These are phyloP conservation scores for Perizoma flavofasciatum DNA, from an alignment of 2,888 invertebrate genomes.

Conservation along the genomic window DNA sequence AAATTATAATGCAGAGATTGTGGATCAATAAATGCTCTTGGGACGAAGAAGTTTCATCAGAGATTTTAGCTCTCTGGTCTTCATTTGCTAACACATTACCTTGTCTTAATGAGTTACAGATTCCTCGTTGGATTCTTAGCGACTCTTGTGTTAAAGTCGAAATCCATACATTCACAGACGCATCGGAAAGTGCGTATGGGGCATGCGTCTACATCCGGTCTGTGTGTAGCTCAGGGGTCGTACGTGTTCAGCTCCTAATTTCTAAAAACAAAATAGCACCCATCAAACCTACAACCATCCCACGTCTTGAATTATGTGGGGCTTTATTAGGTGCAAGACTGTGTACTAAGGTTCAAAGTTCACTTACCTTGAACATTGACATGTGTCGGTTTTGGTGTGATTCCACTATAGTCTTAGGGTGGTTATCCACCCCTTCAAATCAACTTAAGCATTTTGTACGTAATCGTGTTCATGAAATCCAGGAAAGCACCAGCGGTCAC, in stretches of 20 bases:
- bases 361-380: constrained; percentile 19
- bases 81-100: constrained; percentile 11
- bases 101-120: constrained; percentile 22
- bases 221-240: constrained; percentile 2
- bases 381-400: constrained; percentile 7
- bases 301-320: constrained; percentile 43
- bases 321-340: constrained; percentile 39
- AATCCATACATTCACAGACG: constrained; percentile 43
- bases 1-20: constrained; percentile 32
- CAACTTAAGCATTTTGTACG: constrained; percentile 37
- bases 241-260: constrained; percentile 32
- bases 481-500: constrained; percentile 30
- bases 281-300: constrained; percentile 35
- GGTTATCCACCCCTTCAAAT: not conserved
- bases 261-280: constrained; percentile 39
- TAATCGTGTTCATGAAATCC: constrained; percentile 42
- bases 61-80: constrained; percentile 19
- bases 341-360: constrained; percentile 27
- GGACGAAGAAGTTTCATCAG: constrained; percentile 34
- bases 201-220: constrained; percentile 37
- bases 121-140: constrained; percentile 35
- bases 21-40: constrained; percentile 26
- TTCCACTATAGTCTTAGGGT: constrained; percentile 8
- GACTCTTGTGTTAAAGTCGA: constrained; percentile 21
- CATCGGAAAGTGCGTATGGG: constrained; percentile 41